These are phyloP conservation scores for Babylonia areolata DNA, from an alignment of 1,140 invertebrate species.

Conservation along the genomic window DNA sequence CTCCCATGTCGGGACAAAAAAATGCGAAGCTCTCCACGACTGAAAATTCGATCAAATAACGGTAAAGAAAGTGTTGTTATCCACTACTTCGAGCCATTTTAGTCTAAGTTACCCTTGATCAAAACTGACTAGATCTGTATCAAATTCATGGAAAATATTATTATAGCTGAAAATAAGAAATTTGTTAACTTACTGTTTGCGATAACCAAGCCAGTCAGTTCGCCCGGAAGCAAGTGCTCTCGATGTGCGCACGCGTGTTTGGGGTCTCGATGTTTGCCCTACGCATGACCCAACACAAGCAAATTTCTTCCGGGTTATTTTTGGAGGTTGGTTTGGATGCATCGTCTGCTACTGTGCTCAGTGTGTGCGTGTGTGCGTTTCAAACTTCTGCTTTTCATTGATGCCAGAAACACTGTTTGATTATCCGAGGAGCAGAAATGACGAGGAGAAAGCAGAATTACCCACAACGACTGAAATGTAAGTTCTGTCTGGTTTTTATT, in stretches of 20 bases:
- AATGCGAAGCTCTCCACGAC: neutral
- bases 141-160: neutral
- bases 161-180: constrained; percentile 14
- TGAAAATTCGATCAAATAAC: neutral
- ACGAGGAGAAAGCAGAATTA: constrained; percentile 81
- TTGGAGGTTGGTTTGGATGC: constrained; percentile 55
- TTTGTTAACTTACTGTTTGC: constrained; percentile 25
- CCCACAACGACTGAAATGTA: constrained; percentile 82
- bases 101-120: neutral
- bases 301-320: constrained; percentile 60
- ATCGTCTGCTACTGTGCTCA: constrained; percentile 43
- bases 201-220: constrained; percentile 16
- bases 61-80: neutral
- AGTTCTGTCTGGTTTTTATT: constrained; percentile 63
- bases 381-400: constrained; percentile 51
- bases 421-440: constrained; percentile 72
- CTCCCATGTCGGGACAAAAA: neutral
- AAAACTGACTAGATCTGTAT: constrained; percentile 1
- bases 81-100: neutral
- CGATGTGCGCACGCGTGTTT: constrained; percentile 37
- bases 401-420: constrained; percentile 23
- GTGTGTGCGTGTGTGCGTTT: constrained; percentile 60
- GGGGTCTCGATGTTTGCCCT: constrained; percentile 36
- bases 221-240: constrained; percentile 43
- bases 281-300: constrained; percentile 40